Base-by-base conservation (phyloP, 2,797 vertebrate genomes). In the Lutjanus argentimaculatus region DNA sequence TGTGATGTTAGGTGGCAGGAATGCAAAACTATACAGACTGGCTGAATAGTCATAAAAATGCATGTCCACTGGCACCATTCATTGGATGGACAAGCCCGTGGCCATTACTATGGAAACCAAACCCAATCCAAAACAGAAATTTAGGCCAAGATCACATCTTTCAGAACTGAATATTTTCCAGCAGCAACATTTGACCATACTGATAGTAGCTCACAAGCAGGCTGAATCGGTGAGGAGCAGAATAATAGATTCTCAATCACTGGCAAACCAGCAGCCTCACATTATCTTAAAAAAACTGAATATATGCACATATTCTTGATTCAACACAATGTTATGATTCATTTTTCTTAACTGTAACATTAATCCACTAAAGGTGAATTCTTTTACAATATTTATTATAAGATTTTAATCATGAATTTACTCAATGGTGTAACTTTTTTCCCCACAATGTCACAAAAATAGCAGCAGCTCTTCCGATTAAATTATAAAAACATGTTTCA, bases 31-130 rank as follows among this genome's bases (percentile, higher is more conserved):
- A 81, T 69, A 81, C 75, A 77, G 70, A 58, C 40, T 15, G 43
- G 15, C 65, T 59, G 76, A 83, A 75, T 52, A 75, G 61, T 85
- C 66, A 88, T 91, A 80, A 80, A 88, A 88, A 91, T 79, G 71
- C 81, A 83, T 84, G 75, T 81, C 84, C 66, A 74, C 75, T 89
- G 76, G 80, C 89, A 86, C 59, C 42, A 17, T 72, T 88, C 48
- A 85, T 45, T 58, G 65, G 74, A 79, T 52, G 83, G 70, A 86
- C 83, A 77, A 58, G 57, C 85, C 84, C 77, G 79, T 85, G 78
- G 80, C 66, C 66, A 92, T 92, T 91, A 87, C 92, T 89, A 93
- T 91, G 90, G 87, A 91, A 92, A 94, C 90, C 75, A 83, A 88
- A 91, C 77, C 74, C 69, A 84, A 84, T 86, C 80, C 83, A 84